Evolutionary conservation across 2,888 invertebrate genomes (phyloP).

Genomic region (Pollenia angustigena): DNA sequence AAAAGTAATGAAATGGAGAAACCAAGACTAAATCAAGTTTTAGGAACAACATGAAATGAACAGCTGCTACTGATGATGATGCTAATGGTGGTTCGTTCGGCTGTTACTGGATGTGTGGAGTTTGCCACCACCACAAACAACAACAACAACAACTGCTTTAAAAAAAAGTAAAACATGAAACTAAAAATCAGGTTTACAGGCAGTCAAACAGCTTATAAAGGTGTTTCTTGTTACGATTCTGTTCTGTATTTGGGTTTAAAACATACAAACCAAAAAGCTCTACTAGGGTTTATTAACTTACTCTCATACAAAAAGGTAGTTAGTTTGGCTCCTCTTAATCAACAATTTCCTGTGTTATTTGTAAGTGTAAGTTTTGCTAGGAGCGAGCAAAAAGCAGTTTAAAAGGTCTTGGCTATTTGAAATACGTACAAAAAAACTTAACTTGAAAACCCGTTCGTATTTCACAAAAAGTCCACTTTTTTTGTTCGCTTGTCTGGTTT

Average conservation of each 20-base stretch:
- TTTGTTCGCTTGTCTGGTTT: neutral
- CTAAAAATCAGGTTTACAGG: slow-evolving; percentile 63
- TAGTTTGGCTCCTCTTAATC: slow-evolving; percentile 36
- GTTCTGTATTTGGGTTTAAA: slow-evolving; percentile 36
- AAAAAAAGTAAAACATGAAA: slow-evolving; percentile 14
- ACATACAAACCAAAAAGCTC: slow-evolving; percentile 15
- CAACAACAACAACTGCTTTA: neutral
- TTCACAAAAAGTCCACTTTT: slow-evolving; percentile 9
- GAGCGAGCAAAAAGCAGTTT: slow-evolving; percentile 22
- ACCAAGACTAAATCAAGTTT: slow-evolving; percentile 41
- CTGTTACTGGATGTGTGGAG: neutral
- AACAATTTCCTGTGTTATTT: slow-evolving; percentile 40
- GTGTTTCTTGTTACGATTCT: slow-evolving; percentile 32
- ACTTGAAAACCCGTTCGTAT: slow-evolving; percentile 34
- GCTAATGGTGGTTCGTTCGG: neutral
- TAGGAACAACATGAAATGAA: slow-evolving; percentile 31
- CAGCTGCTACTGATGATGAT: slow-evolving; percentile 39
- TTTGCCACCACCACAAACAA: slow-evolving; percentile 12
- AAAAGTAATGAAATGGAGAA: slow-evolving; percentile 32
- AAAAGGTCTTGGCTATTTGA: slow-evolving; percentile 53
- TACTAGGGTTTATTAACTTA: slow-evolving; percentile 54
- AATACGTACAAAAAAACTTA: neutral
- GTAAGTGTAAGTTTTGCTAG: neutral
- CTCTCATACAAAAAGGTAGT: neutral
- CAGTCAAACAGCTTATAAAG: slow-evolving; percentile 38